These are phyloP conservation scores for Drosophila meridionalis DNA, from an alignment of 2,888 invertebrate species.

Conservation along the genomic window DNA sequence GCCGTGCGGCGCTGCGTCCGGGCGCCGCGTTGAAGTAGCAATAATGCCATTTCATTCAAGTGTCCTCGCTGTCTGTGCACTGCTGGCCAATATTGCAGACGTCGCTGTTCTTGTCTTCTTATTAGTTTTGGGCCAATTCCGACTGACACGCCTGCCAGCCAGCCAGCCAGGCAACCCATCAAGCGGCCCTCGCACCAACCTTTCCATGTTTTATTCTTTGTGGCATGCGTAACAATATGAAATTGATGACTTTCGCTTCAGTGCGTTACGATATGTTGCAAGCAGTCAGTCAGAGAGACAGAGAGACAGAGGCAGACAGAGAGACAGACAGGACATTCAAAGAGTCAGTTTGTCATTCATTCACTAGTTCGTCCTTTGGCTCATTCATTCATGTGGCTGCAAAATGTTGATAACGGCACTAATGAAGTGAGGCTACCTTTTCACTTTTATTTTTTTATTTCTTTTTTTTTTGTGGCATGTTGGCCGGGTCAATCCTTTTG, in stretches of 20 bases:
- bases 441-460: slow-evolving; percentile 21
- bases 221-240: slow-evolving; percentile 81
- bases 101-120: slow-evolving; percentile 36
- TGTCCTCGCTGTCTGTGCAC: slow-evolving; percentile 54
- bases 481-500: slow-evolving; percentile 60
- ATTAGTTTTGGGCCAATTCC: slow-evolving; percentile 48
- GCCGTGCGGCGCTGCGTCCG: slow-evolving; percentile 30
- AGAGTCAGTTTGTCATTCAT: slow-evolving; percentile 29
- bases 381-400: slow-evolving; percentile 65
- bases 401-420: slow-evolving; percentile 76
- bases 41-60: slow-evolving; percentile 78
- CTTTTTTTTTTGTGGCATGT: not conserved
- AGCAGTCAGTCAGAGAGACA: slow-evolving; percentile 40
- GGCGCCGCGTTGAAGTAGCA: slow-evolving; percentile 72
- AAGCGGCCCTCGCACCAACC: not conserved
- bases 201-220: slow-evolving; percentile 56
- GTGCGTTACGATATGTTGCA: slow-evolving; percentile 74
- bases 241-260: slow-evolving; percentile 80
- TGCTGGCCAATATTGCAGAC: slow-evolving; percentile 48
- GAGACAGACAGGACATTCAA: slow-evolving; percentile 35
- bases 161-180: not conserved
- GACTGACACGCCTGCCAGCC: slow-evolving; percentile 9
- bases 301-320: slow-evolving; percentile 21
- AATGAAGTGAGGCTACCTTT: slow-evolving; percentile 77
- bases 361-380: slow-evolving; percentile 40